These are phyloP conservation scores for Antheraea assamensis DNA, from an alignment of 2,888 invertebrate species.

Conservation along the genomic window DNA sequence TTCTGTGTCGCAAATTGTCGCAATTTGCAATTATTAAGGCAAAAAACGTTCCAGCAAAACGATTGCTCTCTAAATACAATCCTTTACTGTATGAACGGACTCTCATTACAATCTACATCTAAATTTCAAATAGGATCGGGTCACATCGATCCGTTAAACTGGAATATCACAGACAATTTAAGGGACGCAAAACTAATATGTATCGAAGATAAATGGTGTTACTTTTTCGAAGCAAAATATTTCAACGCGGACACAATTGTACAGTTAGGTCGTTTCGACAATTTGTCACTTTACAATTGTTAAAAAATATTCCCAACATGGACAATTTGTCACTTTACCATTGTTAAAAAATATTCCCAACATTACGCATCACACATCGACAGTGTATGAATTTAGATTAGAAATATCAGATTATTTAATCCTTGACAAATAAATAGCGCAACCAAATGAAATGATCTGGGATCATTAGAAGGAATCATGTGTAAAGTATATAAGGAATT, in stretches of 20 bases:
- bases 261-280: background rate
- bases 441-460: no score
- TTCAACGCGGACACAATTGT: background rate
- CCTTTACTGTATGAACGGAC: background rate
- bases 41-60: background rate
- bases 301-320: no score
- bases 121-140: background rate
- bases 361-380: no score
- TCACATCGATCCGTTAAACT: background rate
- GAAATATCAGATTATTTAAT: no score
- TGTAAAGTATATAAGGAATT: no score
- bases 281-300: no score
- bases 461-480: no score
- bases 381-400: no score
- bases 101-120: background rate
- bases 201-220: background rate
- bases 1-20: no score
- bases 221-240: background rate
- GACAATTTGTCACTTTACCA: no score
- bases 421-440: no score
- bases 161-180: background rate
- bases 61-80: background rate
- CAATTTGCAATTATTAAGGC: no score
- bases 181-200: background rate
- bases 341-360: background rate